Percentiles rank a stretch among this genome's conserved stretches.
Conservation (phyloP, 2,797 vertebrate species). For the Danio choprae region DNA sequence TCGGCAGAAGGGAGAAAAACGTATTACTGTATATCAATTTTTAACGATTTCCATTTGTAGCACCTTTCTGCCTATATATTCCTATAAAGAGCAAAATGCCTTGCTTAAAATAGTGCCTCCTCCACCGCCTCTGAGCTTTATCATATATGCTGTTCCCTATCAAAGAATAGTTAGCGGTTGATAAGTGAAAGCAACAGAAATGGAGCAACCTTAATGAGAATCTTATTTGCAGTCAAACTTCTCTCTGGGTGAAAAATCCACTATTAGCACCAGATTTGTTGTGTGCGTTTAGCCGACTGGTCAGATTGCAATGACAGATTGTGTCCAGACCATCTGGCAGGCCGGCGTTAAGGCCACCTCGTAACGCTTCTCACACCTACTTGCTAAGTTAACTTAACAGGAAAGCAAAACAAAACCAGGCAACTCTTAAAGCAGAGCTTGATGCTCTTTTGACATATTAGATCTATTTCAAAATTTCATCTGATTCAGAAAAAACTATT, state of each 20-base stretch:
- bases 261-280: slow-evolving; percentile 62
- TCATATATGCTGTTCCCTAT: slow-evolving; percentile 1
- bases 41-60: slow-evolving; percentile 19
- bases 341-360: slow-evolving; percentile 64
- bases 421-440: neutral
- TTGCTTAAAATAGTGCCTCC: slow-evolving; percentile 29
- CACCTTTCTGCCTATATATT: slow-evolving; percentile 17
- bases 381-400: slow-evolving; percentile 62
- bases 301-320: slow-evolving; percentile 69
- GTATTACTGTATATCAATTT: slow-evolving; percentile 8
- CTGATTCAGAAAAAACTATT: slow-evolving; percentile 19
- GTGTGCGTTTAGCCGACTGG: slow-evolving; percentile 69
- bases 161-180: slow-evolving; percentile 53
- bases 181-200: slow-evolving; percentile 28
- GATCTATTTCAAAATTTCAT: slow-evolving; percentile 24
- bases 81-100: slow-evolving; percentile 3
- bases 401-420: slow-evolving; percentile 51
- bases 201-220: slow-evolving; percentile 17
- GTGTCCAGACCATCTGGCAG: slow-evolving; percentile 69
- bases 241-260: slow-evolving; percentile 56
- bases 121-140: neutral
- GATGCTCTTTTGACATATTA: neutral
- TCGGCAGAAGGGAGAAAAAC: slow-evolving; percentile 11
- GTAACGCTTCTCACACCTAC: slow-evolving; percentile 62
- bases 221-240: slow-evolving; percentile 51